phyloP scores from a whole-genome alignment of 2,113 vertebrate species.

The Syrmaticus mikado region DNA sequence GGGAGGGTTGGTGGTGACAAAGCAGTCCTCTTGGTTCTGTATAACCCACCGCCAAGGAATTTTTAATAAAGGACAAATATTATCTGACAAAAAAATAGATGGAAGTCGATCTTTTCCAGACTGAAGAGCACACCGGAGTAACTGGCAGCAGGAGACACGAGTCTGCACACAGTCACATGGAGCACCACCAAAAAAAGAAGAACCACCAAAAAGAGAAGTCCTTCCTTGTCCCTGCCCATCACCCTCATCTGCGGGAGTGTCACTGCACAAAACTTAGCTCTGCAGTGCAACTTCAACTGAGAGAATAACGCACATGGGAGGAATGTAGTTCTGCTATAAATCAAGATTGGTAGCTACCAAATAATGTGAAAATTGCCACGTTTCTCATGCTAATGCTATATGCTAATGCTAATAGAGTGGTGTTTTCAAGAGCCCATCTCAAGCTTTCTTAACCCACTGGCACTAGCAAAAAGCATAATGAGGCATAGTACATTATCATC shows the following conservation, averaged over 20 bases:
- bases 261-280: slow-evolving; percentile 17
- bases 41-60: neutral
- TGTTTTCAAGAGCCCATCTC: slow-evolving; percentile 10
- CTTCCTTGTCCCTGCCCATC: neutral
- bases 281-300: slow-evolving; percentile 11
- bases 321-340: neutral
- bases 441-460: slow-evolving; percentile 34
- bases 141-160: neutral
- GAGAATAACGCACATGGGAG: slow-evolving; percentile 34
- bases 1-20: slow-evolving; percentile 1
- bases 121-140: neutral
- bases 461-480: neutral
- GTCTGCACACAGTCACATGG: neutral
- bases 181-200: neutral
- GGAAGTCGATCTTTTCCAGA: neutral
- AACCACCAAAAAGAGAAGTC: neutral
- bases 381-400: neutral
- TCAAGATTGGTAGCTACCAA: slow-evolving; percentile 57
- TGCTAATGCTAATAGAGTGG: neutral
- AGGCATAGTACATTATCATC: slow-evolving; percentile 50
- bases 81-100: neutral
- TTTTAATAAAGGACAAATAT: slow-evolving; percentile 12
- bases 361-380: slow-evolving; percentile 42
- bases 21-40: neutral
- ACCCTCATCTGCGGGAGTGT: neutral